Conservation (phyloP, 2,888 invertebrate genomes). For the Girardia tigrina region DNA sequence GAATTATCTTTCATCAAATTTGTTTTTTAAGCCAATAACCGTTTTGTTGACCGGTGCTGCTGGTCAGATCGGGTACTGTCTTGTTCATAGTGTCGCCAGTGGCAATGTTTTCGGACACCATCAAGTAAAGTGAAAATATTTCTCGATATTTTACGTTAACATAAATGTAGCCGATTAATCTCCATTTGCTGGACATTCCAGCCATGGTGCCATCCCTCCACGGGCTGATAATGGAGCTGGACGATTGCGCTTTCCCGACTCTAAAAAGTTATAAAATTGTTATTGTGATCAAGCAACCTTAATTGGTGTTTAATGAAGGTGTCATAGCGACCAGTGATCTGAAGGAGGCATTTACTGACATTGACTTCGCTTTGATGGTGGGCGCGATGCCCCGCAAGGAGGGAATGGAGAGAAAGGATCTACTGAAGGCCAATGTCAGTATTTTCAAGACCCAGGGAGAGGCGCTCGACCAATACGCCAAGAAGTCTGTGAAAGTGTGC, state of each 20-base stretch:
- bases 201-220: conserved; percentile 89
- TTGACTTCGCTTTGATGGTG: conserved; percentile 84
- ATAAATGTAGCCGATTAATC: conserved; percentile 58
- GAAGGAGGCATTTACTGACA: conserved; percentile 56
- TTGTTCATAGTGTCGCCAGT: conserved; percentile 80
- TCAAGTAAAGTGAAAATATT: conserved; percentile 53
- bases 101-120: conserved; percentile 83
- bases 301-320: conserved; percentile 48
- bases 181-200: conserved; percentile 82
- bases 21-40: conserved; percentile 58
- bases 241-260: conserved; percentile 81
- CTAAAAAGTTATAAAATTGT: conserved; percentile 56
- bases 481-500: conserved; percentile 76
- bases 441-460: conserved; percentile 93
- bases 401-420: conserved; percentile 96
- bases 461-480: conserved; percentile 74
- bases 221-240: conserved; percentile 91
- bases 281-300: conserved; percentile 21
- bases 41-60: conserved; percentile 95
- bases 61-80: conserved; percentile 93
- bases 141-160: not conserved
- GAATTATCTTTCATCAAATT: not conserved
- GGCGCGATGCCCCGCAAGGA: conserved; percentile 92
- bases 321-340: conserved; percentile 76
- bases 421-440: conserved; percentile 86